Conservation (phyloP, 2,113 vertebrate genomes). For the Heptranchias perlo region DNA sequence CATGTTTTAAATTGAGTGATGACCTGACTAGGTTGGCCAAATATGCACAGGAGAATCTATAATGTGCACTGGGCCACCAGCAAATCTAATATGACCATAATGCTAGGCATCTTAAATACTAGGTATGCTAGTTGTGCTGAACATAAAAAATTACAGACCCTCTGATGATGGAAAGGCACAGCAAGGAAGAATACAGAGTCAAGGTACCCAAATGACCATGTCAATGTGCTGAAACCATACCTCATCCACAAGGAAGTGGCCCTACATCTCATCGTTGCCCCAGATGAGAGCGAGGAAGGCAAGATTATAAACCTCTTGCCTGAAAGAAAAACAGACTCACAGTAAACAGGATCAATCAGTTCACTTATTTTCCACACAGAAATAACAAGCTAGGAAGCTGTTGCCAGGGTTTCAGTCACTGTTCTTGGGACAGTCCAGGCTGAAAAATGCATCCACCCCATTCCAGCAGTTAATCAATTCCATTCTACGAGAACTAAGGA, state of each 20-base stretch:
- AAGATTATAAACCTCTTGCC: constrained; percentile 3
- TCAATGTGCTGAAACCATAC: not conserved
- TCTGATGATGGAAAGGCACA: not conserved
- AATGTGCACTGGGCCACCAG: not conserved
- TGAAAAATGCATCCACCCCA: not conserved
- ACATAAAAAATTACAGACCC: not conserved
- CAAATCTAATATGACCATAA: not conserved
- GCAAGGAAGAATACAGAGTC: not conserved
- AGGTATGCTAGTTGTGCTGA: not conserved
- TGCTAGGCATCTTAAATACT: not conserved
- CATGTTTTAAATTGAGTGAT: not conserved
- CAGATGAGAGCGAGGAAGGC: not conserved
- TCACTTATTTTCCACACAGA: not conserved
- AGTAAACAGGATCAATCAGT: not conserved
- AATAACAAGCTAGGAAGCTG: not conserved
- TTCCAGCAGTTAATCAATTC: not conserved
- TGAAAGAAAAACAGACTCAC: not conserved
- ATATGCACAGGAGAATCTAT: not conserved
- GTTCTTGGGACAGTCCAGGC: not conserved
- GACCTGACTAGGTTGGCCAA: not conserved
- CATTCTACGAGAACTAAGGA: not conserved
- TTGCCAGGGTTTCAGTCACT: not conserved
- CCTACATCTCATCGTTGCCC: not conserved
- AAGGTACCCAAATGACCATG: not conserved
- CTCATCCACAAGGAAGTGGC: not conserved